phyloP scores from a whole-genome alignment of 2,113 vertebrate species.

The Psammodynastes pulverulentus region DNA sequence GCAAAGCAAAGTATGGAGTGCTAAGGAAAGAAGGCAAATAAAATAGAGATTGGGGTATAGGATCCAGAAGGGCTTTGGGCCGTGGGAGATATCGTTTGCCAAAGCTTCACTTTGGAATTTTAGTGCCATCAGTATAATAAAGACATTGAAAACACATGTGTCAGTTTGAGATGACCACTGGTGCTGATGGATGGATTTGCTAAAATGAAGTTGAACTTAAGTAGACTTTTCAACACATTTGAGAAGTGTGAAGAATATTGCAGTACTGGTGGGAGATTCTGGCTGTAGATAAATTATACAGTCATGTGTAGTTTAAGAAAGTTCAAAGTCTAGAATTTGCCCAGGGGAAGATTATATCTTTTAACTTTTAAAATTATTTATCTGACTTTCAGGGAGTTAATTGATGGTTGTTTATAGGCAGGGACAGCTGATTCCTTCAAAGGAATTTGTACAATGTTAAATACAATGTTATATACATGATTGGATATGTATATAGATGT shows the following conservation, averaged over 20 bases:
- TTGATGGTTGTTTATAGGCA: background rate
- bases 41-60: background rate
- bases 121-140: slow-evolving; percentile 22
- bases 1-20: background rate
- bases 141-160: slow-evolving; percentile 46
- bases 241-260: slow-evolving; percentile 1
- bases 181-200: background rate
- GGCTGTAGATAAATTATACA: background rate
- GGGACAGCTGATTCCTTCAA: background rate
- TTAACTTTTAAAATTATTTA: background rate
- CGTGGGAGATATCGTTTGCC: background rate
- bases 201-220: background rate
- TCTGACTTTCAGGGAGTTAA: background rate
- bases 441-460: background rate
- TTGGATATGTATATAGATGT: background rate
- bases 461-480: background rate
- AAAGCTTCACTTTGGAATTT: background rate
- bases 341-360: background rate
- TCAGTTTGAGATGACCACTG: background rate
- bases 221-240: background rate
- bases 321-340: background rate
- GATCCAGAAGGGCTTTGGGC: background rate
- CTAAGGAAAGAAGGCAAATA: background rate
- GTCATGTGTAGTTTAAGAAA: background rate
- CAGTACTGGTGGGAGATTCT: background rate